A percentile compares a stretch with the other conserved stretches of the same genome.
Conservation (phyloP, 2,113 vertebrate genomes). For the Dasypus novemcinctus region DNA sequence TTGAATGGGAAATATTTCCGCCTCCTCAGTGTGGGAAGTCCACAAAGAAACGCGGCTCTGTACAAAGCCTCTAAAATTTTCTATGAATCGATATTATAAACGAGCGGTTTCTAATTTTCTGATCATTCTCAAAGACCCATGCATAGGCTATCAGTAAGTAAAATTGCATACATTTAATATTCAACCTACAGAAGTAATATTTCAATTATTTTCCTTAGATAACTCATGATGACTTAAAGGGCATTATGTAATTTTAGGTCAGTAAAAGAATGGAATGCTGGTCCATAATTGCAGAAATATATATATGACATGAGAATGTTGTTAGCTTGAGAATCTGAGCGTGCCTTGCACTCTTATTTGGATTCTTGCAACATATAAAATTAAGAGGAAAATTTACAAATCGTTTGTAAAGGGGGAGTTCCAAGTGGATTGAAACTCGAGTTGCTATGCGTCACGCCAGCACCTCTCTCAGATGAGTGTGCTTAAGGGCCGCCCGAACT, state of each 20-base stretch:
- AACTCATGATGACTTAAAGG: neutral
- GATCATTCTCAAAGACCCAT: neutral
- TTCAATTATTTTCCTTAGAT: neutral
- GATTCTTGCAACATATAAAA: neutral
- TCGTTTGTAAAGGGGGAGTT: rapidly evolving
- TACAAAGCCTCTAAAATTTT: neutral
- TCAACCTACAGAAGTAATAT: neutral
- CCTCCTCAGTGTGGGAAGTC: rapidly evolving
- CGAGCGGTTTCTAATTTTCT: neutral
- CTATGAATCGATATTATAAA: too few species aligned
- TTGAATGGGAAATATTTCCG: neutral
- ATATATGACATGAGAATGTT: too few species aligned
- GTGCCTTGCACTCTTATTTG: neutral
- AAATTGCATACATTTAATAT: neutral
- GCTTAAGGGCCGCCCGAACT: too few species aligned
- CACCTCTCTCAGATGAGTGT: rapidly evolving
- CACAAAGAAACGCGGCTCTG: too few species aligned
- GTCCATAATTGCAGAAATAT: neutral
- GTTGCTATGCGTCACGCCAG: rapidly evolving
- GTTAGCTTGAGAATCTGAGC: neutral
- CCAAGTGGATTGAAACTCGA: rapidly evolving
- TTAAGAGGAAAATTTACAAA: rapidly evolving
- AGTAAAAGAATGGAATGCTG: slow-evolving; percentile 29
- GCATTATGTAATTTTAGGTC: neutral
- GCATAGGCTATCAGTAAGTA: neutral